These are phyloP conservation scores for Apocrypta bakeri DNA, from an alignment of 1,140 invertebrate species.

Conservation along the genomic window DNA sequence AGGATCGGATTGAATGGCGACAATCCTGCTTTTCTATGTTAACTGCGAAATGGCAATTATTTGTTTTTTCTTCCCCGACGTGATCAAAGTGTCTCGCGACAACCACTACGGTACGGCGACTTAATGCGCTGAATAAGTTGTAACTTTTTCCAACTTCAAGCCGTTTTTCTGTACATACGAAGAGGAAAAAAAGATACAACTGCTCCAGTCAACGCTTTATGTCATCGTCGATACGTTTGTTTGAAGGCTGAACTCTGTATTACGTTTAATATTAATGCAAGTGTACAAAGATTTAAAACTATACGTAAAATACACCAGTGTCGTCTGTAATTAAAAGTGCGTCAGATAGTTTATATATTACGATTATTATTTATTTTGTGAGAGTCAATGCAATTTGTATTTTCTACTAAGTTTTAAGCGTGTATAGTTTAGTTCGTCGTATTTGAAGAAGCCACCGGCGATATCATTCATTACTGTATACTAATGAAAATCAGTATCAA, in stretches of 20 bases:
- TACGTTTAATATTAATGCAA: slow-evolving; percentile 50
- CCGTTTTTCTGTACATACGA: not conserved
- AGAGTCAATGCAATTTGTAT: slow-evolving; percentile 48
- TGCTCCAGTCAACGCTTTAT: slow-evolving; percentile 16
- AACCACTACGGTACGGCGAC: not conserved
- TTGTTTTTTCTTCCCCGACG: not conserved
- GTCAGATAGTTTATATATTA: slow-evolving; percentile 42
- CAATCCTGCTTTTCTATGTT: not conserved
- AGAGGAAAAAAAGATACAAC: not conserved
- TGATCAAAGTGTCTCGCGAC: not conserved
- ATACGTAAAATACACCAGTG: slow-evolving; percentile 38
- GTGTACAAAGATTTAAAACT: slow-evolving; percentile 43
- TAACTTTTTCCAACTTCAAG: not conserved
- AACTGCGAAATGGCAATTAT: not conserved
- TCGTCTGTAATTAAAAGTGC: slow-evolving; percentile 40
- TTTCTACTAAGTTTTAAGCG: slow-evolving; percentile 35
- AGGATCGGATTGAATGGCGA: not conserved
- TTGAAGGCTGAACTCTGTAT: slow-evolving; percentile 49
- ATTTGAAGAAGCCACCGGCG: not conserved
- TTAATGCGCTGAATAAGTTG: not conserved
- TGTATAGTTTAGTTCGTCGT: slow-evolving; percentile 10
- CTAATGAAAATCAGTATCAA: slow-evolving; percentile 5
- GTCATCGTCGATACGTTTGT: slow-evolving; percentile 32
- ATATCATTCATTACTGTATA: not conserved
- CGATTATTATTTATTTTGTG: slow-evolving; percentile 48